Conservation (phyloP, 2,113 vertebrate species). For the Peromyscus maniculatus region DNA sequence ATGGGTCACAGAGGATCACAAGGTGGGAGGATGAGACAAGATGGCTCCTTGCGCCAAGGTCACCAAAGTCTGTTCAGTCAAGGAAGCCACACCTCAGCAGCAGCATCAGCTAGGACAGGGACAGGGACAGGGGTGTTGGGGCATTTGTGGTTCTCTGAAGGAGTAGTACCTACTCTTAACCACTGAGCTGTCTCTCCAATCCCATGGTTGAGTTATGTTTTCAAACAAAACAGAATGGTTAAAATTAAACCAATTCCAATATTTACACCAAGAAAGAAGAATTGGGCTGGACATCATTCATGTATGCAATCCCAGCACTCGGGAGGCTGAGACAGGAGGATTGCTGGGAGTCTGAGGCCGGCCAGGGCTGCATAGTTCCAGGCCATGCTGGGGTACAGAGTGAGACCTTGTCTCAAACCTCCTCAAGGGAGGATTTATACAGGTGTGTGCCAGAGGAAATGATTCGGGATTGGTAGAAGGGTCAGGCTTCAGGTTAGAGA, state of each 20-base stretch:
- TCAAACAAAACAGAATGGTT: background rate
- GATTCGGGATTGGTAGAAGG: background rate
- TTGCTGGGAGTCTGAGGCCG: background rate
- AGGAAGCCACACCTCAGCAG: background rate
- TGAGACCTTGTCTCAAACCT: background rate
- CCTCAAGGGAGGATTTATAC: background rate
- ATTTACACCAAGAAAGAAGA: background rate
- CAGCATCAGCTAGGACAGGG: background rate
- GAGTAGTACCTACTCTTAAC: background rate
- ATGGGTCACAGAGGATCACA: background rate
- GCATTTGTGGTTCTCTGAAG: background rate
- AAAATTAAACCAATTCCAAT: background rate
- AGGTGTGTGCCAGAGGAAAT: background rate
- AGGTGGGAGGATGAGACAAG: background rate
- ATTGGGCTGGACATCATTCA: background rate
- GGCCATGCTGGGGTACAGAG: background rate
- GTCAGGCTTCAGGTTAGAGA: background rate
- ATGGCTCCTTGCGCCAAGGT: accelerated
- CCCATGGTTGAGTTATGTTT: background rate
- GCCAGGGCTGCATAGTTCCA: background rate
- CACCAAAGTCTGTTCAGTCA: background rate
- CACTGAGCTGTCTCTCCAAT: background rate
- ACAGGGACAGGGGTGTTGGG: too few relatives aligned
- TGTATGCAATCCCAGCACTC: too few relatives aligned
- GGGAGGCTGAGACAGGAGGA: background rate